phyloP scores from a whole-genome alignment of 2,797 vertebrate species.

The Lagodon rhomboides region DNA sequence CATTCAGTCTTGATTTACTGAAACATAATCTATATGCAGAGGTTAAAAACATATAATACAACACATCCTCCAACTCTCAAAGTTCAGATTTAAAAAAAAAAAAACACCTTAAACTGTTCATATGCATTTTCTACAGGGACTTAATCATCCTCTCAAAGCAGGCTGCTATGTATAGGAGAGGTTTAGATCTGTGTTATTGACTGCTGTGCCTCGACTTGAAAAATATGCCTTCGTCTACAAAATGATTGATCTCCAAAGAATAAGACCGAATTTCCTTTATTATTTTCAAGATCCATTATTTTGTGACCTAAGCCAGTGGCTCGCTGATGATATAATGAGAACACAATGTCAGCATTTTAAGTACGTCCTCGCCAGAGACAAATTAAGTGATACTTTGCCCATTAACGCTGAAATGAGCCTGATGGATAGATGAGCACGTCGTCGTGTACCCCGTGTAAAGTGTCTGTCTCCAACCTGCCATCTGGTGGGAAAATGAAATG shows the following conservation, averaged over 20 bases:
- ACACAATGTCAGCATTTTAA: slow-evolving; percentile 65
- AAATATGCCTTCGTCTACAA: neutral
- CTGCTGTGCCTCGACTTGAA: neutral
- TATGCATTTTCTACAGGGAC: neutral
- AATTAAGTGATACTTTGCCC: slow-evolving; percentile 64
- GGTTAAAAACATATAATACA: too few relatives aligned
- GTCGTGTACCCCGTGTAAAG: slow-evolving; percentile 47
- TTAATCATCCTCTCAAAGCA: neutral
- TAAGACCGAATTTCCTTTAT: neutral
- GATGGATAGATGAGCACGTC: slow-evolving; percentile 69
- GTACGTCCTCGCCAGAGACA: slow-evolving; percentile 69
- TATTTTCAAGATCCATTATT: slow-evolving; percentile 21
- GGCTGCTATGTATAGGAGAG: neutral
- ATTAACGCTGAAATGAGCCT: slow-evolving; percentile 73
- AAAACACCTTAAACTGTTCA: too few relatives aligned
- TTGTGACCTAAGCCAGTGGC: slow-evolving; percentile 1
- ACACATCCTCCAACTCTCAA: neutral
- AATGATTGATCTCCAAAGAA: slow-evolving; percentile 10
- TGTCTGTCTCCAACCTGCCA: slow-evolving; percentile 71
- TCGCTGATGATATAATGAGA: slow-evolving; percentile 40
- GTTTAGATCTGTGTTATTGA: neutral
- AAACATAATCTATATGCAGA: neutral
- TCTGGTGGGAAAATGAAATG: slow-evolving; percentile 64
- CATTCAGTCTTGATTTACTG: neutral
- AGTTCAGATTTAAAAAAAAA: neutral